These are phyloP conservation scores for Drosophila colorata DNA, from an alignment of 2,888 invertebrate genomes.

Conservation along the genomic window DNA sequence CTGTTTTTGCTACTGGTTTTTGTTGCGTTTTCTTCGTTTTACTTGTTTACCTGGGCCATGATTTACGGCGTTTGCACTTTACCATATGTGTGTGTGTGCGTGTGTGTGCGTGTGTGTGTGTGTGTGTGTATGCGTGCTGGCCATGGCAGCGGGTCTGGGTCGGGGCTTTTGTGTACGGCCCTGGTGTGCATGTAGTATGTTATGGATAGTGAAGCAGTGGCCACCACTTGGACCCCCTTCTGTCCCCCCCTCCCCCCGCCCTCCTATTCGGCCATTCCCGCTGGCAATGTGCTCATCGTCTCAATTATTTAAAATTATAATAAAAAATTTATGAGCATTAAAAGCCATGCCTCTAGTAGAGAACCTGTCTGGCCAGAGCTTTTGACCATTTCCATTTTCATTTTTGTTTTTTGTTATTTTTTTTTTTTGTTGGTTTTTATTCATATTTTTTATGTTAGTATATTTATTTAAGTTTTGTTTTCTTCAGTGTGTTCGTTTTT, in stretches of 20 bases:
- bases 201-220: no score
- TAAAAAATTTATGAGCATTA: conserved; percentile 77
- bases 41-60: conserved; percentile 69
- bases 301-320: conserved; percentile 78
- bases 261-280: not conserved
- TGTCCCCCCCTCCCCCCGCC: not conserved
- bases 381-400: conserved; percentile 15
- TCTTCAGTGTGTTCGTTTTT: conserved; percentile 8
- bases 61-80: conserved; percentile 74
- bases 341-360: conserved; percentile 43
- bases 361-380: conserved; percentile 29
- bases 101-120: conserved; percentile 29
- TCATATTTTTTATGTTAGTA: conserved; percentile 11
- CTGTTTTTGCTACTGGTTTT: conserved; percentile 11
- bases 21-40: conserved; percentile 29
- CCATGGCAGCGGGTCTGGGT: conserved; percentile 12
- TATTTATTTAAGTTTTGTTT: conserved; percentile 15
- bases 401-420: conserved; percentile 8
- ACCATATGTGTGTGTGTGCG: conserved; percentile 15
- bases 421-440: not conserved
- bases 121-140: conserved; percentile 37
- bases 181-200: no score
- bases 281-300: conserved; percentile 31
- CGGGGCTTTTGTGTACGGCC: no score
- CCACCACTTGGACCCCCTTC: no score